A percentile compares a stretch with the other conserved stretches of the same genome.
These are phyloP conservation scores for Rhea americana DNA, from an alignment of 2,113 vertebrate species.

Conservation along the genomic window DNA sequence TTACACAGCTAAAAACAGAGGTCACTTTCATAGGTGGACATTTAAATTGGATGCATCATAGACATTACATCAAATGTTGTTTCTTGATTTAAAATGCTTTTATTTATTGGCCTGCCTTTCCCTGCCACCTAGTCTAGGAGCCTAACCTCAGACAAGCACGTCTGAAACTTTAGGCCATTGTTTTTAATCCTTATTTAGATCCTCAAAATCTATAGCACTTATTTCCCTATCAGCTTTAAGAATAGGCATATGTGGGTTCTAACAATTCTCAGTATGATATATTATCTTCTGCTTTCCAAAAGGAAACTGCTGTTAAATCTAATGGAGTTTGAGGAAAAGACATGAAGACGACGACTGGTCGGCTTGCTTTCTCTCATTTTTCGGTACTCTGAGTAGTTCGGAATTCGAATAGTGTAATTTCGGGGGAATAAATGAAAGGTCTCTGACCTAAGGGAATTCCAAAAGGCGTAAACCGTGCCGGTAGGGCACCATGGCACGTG, in stretches of 20 bases:
- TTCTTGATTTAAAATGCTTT: not conserved
- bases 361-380: not conserved
- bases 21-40: not conserved
- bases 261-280: not conserved
- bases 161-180: not conserved
- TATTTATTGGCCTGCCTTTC: conserved; percentile 3
- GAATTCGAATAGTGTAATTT: not conserved
- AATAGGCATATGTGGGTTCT: not conserved
- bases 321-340: not conserved
- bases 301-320: not conserved
- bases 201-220: not conserved
- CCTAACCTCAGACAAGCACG: not conserved
- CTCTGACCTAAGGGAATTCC: not conserved
- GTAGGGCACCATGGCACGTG: fast-evolving
- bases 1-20: not conserved
- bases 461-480: not conserved
- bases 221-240: not conserved
- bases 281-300: not conserved
- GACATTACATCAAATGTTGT: not conserved
- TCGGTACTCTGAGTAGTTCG: not conserved
- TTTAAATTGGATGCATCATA: not conserved
- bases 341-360: not conserved
- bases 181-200: not conserved
- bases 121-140: not conserved
- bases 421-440: not conserved